A percentile compares a stretch with the other conserved stretches of the same genome.
Evolutionary conservation across 2,888 invertebrate species (phyloP).

Genomic region (Hypolimnas misippus): DNA sequence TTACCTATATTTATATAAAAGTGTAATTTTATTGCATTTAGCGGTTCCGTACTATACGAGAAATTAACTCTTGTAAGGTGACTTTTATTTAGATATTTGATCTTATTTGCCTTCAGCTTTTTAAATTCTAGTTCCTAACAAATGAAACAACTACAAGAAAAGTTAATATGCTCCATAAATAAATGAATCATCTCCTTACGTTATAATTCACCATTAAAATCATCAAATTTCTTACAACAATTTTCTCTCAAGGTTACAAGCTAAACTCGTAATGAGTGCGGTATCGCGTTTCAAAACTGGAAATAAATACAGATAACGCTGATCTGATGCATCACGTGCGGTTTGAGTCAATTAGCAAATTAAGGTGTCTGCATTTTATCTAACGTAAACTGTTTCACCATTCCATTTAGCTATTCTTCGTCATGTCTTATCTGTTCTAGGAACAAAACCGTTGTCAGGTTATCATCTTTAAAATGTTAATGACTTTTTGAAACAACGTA

Average conservation of each 20-base stretch:
- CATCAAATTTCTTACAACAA: not conserved
- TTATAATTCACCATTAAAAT: too few species aligned
- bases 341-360: constrained; percentile 42
- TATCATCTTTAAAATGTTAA: not conserved
- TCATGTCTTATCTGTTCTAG: constrained; percentile 1
- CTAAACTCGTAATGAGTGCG: constrained; percentile 9
- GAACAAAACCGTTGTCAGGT: not conserved
- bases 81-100: too few species aligned
- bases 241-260: not conserved
- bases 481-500: not conserved
- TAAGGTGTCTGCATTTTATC: constrained; percentile 36
- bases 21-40: not conserved
- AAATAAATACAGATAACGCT: constrained; percentile 35
- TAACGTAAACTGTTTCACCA: constrained; percentile 22
- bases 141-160: too few species aligned
- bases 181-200: too few species aligned
- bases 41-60: too few species aligned
- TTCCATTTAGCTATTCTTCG: constrained; percentile 3
- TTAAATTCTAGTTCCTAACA: too few species aligned
- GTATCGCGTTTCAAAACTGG: constrained; percentile 35
- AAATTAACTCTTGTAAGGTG: too few species aligned
- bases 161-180: too few species aligned
- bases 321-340: constrained; percentile 26
- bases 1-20: not conserved
- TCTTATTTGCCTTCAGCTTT: too few species aligned